A percentile compares a stretch with the other conserved stretches of the same genome.
Evolutionary conservation across 2,113 vertebrate species (phyloP).

Genomic region (Rhea americana): DNA sequence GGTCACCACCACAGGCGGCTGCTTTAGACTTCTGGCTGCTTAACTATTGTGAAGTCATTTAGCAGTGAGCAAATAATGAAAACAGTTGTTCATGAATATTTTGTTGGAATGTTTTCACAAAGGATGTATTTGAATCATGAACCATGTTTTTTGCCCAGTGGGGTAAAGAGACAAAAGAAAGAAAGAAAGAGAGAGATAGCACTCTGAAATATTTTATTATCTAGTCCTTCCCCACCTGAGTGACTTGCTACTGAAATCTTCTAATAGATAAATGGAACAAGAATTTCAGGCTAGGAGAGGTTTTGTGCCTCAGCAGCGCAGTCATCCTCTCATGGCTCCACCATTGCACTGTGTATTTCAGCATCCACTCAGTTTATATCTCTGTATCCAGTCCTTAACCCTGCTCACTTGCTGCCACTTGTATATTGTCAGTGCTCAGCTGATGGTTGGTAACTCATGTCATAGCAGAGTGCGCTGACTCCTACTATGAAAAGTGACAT

Average conservation of each 20-base stretch:
- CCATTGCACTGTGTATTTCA: neutral
- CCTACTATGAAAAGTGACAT: neutral
- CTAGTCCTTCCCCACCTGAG: neutral
- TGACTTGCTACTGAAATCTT: neutral
- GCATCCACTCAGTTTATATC: neutral
- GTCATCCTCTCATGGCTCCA: neutral
- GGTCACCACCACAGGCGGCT: neutral
- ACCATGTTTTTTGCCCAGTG: neutral
- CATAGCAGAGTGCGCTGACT: neutral
- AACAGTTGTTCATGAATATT: constrained; percentile 30
- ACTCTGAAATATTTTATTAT: constrained; percentile 7
- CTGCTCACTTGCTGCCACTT: neutral
- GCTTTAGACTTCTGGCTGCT: neutral
- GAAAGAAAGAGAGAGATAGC: neutral
- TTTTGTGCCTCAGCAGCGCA: neutral
- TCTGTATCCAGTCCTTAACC: neutral
- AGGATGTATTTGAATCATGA: neutral
- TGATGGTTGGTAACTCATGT: neutral
- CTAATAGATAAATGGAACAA: neutral
- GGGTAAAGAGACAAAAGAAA: neutral
- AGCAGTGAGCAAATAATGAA: constrained; percentile 29
- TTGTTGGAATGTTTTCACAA: neutral
- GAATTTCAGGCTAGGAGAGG: neutral
- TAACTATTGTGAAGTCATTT: neutral
- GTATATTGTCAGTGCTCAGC: fast-evolving